Conservation (phyloP, 2,797 vertebrate genomes). For the Enteromius trimaculatus region DNA sequence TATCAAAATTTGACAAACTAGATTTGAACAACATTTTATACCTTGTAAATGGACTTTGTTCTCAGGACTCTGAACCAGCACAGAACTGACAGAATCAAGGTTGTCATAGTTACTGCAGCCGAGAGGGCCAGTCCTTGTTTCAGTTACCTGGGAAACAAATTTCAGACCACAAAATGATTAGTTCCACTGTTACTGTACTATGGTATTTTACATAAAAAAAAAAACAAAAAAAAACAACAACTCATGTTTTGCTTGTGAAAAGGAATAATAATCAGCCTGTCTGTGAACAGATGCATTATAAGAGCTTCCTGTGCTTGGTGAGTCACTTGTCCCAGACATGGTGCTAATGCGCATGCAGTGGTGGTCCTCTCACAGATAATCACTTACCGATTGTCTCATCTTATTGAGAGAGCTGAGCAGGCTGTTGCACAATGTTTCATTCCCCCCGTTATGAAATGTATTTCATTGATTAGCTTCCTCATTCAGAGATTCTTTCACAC, state of each 20-base stretch:
- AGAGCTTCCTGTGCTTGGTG: conserved; percentile 37
- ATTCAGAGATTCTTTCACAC: conserved; percentile 42
- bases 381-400: conserved; percentile 34
- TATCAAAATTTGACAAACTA: conserved; percentile 10
- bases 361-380: conserved; percentile 44
- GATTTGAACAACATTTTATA: conserved; percentile 71
- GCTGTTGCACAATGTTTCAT: conserved; percentile 4
- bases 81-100: conserved; percentile 98
- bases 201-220: background rate
- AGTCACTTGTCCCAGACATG: conserved; percentile 38
- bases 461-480: conserved; percentile 57
- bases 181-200: conserved; percentile 20
- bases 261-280: conserved; percentile 19
- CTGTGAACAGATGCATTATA: conserved; percentile 16
- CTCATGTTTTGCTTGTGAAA: conserved; percentile 4
- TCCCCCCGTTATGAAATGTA: conserved; percentile 17
- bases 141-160: conserved; percentile 89
- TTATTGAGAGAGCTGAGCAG: conserved; percentile 22
- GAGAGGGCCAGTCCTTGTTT: conserved; percentile 95
- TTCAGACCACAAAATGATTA: conserved; percentile 52
- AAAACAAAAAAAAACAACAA: too few species aligned
- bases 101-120: conserved; percentile 99
- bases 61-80: conserved; percentile 97
- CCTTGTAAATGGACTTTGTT: conserved; percentile 99
- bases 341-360: conserved; percentile 29